These are phyloP conservation scores for Enteromius radiatus DNA, from an alignment of 2,797 vertebrate species.

Conservation along the genomic window DNA sequence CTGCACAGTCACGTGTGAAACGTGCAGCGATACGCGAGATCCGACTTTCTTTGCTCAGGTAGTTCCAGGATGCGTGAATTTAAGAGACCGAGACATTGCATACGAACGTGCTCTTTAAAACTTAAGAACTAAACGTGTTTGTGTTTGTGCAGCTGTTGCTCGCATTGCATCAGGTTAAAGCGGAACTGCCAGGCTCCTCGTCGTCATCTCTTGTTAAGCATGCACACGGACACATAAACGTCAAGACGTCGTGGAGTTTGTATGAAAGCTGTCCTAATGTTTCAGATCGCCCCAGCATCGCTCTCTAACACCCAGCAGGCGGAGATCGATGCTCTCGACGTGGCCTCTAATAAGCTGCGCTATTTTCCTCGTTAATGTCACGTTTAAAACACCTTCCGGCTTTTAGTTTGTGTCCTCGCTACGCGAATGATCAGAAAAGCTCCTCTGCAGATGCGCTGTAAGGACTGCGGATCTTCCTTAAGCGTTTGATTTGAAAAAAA, in stretches of 20 bases:
- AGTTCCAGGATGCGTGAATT: conserved; percentile 1
- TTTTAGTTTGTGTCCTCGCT: conserved; percentile 75
- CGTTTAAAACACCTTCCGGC: conserved; percentile 73
- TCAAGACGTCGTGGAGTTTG: conserved; percentile 37
- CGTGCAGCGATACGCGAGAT: conserved; percentile 26
- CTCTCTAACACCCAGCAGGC: conserved; percentile 1
- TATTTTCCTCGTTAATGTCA: conserved; percentile 65
- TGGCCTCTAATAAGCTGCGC: conserved; percentile 28
- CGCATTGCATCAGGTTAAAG: conserved; percentile 36
- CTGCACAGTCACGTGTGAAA: conserved; percentile 46
- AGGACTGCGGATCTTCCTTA: conserved; percentile 49
- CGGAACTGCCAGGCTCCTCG: neutral
- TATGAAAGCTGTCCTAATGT: conserved; percentile 25
- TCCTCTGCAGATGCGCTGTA: conserved; percentile 54
- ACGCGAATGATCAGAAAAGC: conserved; percentile 71
- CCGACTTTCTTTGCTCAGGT: conserved; percentile 7
- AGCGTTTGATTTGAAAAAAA: conserved; percentile 18
- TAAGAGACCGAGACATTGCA: neutral
- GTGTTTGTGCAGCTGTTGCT: conserved; percentile 43
- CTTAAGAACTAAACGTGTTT: neutral
- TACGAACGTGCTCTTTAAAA: neutral
- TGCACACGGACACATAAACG: conserved; percentile 13
- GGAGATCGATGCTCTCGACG: conserved; percentile 1
- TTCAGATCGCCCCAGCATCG: neutral
- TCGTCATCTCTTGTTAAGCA: neutral